Evolutionary conservation across 2,888 invertebrate genomes (phyloP), one percentile per base, ranked within the genome.

Genomic region (Hirtodrosophila alboralis): DNA sequence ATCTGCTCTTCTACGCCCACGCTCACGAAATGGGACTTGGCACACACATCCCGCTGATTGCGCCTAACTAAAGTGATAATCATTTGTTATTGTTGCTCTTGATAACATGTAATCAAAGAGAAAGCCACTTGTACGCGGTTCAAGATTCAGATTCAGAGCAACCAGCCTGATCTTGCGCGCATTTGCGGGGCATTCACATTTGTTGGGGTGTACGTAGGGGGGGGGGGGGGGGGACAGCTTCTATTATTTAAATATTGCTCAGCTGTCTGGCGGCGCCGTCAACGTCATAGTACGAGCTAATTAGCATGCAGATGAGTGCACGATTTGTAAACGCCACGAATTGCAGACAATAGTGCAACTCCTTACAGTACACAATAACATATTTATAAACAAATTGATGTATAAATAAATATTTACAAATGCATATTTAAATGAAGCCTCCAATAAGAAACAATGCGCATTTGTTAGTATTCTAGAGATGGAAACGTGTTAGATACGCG

Each of bases 21-120:
- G 45, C 34, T 16, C 10, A 37, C 31, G 27, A 38, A 60, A 36
- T 45, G 7, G 2, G 12, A 8, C 38, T 13, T 9, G 18, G 23
- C 8, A 14, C 21, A 13, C 14, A 45, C 10, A 18, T 9, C 33
- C n/a, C 47, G 41, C 41, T 54, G 76, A 66, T 80, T 79, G 63
- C 38, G 76, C 60, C 67, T 52, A 79, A 74, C 63, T 63, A 52
- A 56, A 72, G 67, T 76, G 84, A 77, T 84, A 84, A 84, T 72
- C 51, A 48, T 48, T 63, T 70, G 37, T 58, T 54, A 38, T 49
- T 60, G 57, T 58, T 62, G 41, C 40, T 74, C 23, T 23, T 23
- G 70, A 62, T 75, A 53, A 67, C 54, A 49, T 44, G 43, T 51
- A 48, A 57, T 70, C 69, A 57, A 69, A 54, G 51, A 62, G 69